A percentile compares a stretch with the other conserved stretches of the same genome.
These are phyloP conservation scores for Microtus oregoni DNA, from an alignment of 2,113 vertebrate genomes.

Conservation along the genomic window DNA sequence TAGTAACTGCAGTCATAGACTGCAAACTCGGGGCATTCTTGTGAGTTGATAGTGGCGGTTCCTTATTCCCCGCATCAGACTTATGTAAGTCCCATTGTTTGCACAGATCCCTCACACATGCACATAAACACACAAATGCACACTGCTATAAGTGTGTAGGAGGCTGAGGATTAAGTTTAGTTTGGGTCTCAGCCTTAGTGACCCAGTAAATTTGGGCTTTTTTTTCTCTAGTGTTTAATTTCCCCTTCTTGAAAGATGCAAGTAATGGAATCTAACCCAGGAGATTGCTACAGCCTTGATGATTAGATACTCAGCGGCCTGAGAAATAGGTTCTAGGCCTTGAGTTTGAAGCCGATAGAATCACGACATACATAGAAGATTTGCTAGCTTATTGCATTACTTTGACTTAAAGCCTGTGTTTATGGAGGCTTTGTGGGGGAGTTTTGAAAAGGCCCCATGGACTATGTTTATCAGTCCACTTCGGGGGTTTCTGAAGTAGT, in stretches of 20 bases:
- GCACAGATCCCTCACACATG: too few species aligned
- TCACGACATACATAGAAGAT: neutral
- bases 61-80: neutral
- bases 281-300: neutral
- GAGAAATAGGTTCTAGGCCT: neutral
- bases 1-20: neutral
- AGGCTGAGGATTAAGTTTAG: neutral
- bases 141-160: neutral
- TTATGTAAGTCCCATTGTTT: neutral
- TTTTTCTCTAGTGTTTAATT: neutral
- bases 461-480: rapidly evolving
- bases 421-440: neutral
- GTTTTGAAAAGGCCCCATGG: too few species aligned
- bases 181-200: neutral
- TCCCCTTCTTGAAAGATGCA: neutral
- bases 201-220: neutral
- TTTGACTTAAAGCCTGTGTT: neutral
- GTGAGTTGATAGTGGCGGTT: neutral
- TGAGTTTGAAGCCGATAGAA: neutral
- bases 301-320: too few species aligned
- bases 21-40: neutral
- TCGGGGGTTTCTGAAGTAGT: neutral
- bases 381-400: neutral
- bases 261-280: neutral
- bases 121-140: neutral